Evolutionary conservation across 2,113 vertebrate species (phyloP).

Genomic region (Salvelinus fontinalis): DNA sequence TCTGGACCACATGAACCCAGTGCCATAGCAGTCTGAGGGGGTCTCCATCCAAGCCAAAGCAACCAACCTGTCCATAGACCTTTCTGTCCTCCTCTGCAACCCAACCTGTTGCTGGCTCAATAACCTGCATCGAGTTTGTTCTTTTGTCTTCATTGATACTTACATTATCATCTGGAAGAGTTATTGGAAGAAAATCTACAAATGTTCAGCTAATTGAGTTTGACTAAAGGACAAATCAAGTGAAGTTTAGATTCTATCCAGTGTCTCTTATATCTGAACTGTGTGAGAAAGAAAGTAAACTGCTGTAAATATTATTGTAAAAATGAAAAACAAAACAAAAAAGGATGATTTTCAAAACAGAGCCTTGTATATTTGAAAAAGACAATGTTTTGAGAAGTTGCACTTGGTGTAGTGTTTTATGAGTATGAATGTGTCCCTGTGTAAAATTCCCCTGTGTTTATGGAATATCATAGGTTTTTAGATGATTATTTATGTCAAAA

Average conservation of each 20-base stretch:
- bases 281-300: conserved; percentile 81
- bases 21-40: conserved; percentile 48
- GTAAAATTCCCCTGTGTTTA: conserved; percentile 92
- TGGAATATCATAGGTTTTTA: conserved; percentile 90
- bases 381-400: conserved; percentile 90
- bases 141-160: neutral
- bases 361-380: conserved; percentile 94
- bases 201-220: conserved; percentile 34
- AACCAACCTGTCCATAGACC: conserved; percentile 70
- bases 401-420: conserved; percentile 92
- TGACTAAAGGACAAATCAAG: conserved; percentile 52
- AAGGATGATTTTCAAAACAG: conserved; percentile 76
- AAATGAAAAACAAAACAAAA: conserved; percentile 60
- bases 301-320: conserved; percentile 92
- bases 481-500: conserved; percentile 98
- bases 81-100: conserved; percentile 64
- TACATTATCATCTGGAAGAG: neutral
- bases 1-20: conserved; percentile 45
- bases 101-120: conserved; percentile 4
- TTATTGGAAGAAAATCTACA: too few relatives aligned
- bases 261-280: conserved; percentile 86
- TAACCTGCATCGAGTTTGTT: conserved; percentile 6
- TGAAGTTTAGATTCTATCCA: conserved; percentile 42
- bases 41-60: conserved; percentile 31
- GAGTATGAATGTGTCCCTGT: conserved; percentile 89